Base-by-base conservation (phyloP, 1,140 invertebrate species). In the Copidosoma floridanum region DNA sequence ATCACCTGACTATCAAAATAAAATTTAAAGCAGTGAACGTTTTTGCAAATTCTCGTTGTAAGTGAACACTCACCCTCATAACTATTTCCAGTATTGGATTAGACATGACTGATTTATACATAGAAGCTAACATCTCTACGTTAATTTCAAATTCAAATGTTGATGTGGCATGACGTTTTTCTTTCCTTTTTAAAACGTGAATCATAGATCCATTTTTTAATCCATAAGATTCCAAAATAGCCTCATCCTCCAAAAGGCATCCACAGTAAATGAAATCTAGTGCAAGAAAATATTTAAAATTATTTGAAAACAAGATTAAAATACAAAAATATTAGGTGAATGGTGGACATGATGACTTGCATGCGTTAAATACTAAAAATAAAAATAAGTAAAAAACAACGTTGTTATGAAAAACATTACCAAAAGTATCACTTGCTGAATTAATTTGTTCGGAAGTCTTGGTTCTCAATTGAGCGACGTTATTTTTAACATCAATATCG, bases 181-280 rank as follows among this genome's bases (percentile, higher is more conserved):
- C 73, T 63, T 77, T 79, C 68, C 81, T 84, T 55, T 75, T 75
- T 29, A 84, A 61, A 3, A 84, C 78, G 68, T 85, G 82, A 41
- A 85, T 64, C 68, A 80, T 83, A 10, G 80, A 76, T 38, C 83
- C 83, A 67, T 71, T 67, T 67, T 82, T 83, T 32, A 85, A 59
- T 11, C 82, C 82, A 68, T 73, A 81, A 2, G 77, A 76, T 50
- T 77, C 76, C 14, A 85, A 46, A 5, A 77, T 81, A 7, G 72
- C 62, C 10, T 83, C 76, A 64, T 84, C 79, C 57, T 84, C 81
- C 2, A 85, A 65, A 43, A 83, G 70, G 62, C 77, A 75, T 11
- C 84, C 84, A 67, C 81, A 82, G 63, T 82, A 85, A 57, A 82
- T 73, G 16, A 85, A 70, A 70, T 84, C 84, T 85, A 50, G n/a